A percentile compares a stretch with the other conserved stretches of the same genome.
Evolutionary conservation across 2,797 vertebrate species (phyloP).

Genomic region (Cheirogaleus major): DNA sequence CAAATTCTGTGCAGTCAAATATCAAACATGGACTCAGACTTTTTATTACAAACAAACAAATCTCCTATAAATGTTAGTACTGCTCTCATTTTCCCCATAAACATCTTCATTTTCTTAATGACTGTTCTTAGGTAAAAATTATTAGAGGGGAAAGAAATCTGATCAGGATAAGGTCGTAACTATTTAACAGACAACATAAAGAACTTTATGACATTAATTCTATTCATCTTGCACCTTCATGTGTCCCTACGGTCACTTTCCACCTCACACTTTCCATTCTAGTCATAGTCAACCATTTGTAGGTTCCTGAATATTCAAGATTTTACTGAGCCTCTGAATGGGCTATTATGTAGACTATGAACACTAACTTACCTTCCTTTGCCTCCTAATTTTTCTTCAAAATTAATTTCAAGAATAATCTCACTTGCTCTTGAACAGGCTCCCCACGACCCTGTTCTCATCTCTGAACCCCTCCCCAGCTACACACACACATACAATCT

Average conservation of each 20-base stretch:
- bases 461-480: background rate
- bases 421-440: background rate
- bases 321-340: background rate
- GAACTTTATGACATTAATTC: background rate
- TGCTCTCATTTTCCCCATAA: background rate
- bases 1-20: background rate
- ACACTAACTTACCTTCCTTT: background rate
- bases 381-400: background rate
- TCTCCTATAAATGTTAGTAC: background rate
- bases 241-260: background rate
- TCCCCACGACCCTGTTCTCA: background rate
- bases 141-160: background rate
- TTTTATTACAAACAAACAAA: background rate
- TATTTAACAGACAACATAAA: background rate
- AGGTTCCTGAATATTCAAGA: background rate
- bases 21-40: background rate
- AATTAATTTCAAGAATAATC: background rate
- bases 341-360: background rate
- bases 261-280: background rate
- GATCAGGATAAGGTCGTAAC: background rate
- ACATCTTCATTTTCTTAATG: background rate
- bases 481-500: background rate
- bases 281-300: background rate
- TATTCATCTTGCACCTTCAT: background rate
- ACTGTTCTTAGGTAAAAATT: background rate